These are phyloP conservation scores for Catharus bicknelli DNA, from an alignment of 2,113 vertebrate genomes.

Conservation along the genomic window DNA sequence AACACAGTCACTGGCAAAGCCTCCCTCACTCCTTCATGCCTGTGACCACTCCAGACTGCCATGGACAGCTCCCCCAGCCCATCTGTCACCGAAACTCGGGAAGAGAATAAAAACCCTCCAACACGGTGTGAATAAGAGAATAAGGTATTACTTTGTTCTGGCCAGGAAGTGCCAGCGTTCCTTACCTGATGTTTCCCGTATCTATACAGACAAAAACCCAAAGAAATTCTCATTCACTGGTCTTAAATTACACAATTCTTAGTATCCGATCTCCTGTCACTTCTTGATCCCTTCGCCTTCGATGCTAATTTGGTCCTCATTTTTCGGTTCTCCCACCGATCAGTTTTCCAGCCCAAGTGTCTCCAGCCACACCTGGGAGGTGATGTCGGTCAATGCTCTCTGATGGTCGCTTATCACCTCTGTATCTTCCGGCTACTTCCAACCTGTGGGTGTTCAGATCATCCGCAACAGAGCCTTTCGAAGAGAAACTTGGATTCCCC, in stretches of 20 bases:
- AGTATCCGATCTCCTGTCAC: accelerated
- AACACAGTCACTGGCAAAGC: neutral
- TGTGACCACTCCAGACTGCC: accelerated
- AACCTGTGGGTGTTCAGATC: accelerated
- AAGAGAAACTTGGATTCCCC: neutral
- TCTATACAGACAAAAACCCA: neutral
- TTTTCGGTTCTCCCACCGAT: accelerated
- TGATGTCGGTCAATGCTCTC: neutral
- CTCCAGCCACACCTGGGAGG: neutral
- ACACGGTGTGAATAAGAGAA: neutral
- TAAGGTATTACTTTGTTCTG: neutral
- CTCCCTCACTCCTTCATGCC: accelerated
- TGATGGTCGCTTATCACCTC: accelerated
- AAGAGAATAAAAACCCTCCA: neutral
- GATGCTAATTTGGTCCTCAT: accelerated
- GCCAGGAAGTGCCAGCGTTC: accelerated
- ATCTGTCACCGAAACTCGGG: accelerated
- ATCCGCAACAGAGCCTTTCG: too few relatives aligned
- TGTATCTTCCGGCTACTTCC: neutral
- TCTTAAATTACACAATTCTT: neutral
- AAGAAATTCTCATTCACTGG: accelerated
- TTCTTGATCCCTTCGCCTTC: neutral
- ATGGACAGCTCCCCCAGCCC: neutral
- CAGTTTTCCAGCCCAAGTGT: neutral
- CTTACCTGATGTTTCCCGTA: neutral